Conservation (phyloP, 2,113 vertebrate genomes). For the Ranitomeya variabilis region DNA sequence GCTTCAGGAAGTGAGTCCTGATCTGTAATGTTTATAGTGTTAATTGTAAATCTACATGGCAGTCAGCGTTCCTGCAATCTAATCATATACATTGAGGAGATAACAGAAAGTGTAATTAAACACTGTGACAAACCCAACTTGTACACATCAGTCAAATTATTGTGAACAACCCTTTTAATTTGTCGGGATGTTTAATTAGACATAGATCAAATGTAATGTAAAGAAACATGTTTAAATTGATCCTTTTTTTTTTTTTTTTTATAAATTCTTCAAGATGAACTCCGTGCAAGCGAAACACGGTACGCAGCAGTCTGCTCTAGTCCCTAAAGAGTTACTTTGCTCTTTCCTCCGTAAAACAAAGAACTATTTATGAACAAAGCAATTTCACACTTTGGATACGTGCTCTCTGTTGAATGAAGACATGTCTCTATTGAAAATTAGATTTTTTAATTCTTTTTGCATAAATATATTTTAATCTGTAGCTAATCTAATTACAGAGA, state of each 20-base stretch:
- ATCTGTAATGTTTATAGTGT: background rate
- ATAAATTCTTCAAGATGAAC: background rate
- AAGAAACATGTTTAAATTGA: background rate
- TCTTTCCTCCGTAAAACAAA: conserved; percentile 40
- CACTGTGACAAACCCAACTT: background rate
- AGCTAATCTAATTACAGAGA: conserved; percentile 39
- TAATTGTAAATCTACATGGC: background rate
- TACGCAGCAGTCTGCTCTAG: background rate
- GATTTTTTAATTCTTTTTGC: conserved; percentile 14
- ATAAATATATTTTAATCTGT: conserved; percentile 35
- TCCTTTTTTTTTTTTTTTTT: background rate
- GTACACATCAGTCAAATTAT: background rate
- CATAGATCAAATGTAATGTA: background rate
- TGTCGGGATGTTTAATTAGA: background rate
- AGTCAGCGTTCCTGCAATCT: background rate
- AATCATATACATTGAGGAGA: background rate
- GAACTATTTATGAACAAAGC: conserved; percentile 46
- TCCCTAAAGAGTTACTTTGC: conserved; percentile 20
- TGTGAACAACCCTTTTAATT: background rate
- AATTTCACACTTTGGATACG: conserved; percentile 46
- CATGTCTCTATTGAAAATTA: background rate
- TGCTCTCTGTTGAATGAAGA: conserved; percentile 29
- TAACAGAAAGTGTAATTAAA: conserved; percentile 5
- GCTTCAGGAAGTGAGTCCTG: background rate
- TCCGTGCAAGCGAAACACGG: background rate